These are phyloP conservation scores for Cheumatopsyche charites DNA, from an alignment of 1,140 invertebrate species.

Conservation along the genomic window DNA sequence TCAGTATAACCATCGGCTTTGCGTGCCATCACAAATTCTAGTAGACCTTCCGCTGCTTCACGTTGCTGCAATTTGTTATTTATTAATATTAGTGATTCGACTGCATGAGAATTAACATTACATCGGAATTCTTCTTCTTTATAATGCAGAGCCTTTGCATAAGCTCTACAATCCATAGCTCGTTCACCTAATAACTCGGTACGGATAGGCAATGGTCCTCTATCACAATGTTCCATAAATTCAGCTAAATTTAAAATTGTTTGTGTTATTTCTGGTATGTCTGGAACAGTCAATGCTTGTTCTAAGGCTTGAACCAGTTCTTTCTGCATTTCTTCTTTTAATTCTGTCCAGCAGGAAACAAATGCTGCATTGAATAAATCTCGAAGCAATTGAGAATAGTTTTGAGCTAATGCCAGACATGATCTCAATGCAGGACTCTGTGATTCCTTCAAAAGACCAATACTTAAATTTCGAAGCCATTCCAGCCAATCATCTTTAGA, in stretches of 20 bases:
- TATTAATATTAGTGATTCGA: constrained; percentile 94
- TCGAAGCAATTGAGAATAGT: constrained; percentile 89
- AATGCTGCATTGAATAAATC: constrained; percentile 99
- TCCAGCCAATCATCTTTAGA: constrained; percentile 99
- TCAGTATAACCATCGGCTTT: constrained; percentile 66
- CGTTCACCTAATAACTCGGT: constrained; percentile 80
- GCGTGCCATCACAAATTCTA: constrained; percentile 90
- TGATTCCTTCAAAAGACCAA: constrained; percentile 93
- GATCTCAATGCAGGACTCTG: constrained; percentile 91
- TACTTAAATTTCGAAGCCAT: constrained; percentile 90
- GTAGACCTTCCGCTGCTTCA: constrained; percentile 91
- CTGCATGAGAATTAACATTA: constrained; percentile 74
- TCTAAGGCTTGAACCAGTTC: constrained; percentile 89
- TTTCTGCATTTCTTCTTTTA: constrained; percentile 80
- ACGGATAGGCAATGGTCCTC: constrained; percentile 90
- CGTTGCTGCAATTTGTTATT: constrained; percentile 99
- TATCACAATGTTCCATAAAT: constrained; percentile 99
- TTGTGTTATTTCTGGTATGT: constrained; percentile 96
- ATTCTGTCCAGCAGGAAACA: constrained; percentile 97
- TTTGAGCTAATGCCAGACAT: constrained; percentile 90
- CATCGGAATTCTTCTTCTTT: constrained; percentile 95
- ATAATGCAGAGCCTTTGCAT: constrained; percentile 97
- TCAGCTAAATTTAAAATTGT: constrained; percentile 97
- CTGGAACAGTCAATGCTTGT: constrained; percentile 89
- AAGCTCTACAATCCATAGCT: constrained; percentile 85